These are phyloP conservation scores for Tiliqua scincoides DNA, from an alignment of 2,113 vertebrate species.

Conservation along the genomic window DNA sequence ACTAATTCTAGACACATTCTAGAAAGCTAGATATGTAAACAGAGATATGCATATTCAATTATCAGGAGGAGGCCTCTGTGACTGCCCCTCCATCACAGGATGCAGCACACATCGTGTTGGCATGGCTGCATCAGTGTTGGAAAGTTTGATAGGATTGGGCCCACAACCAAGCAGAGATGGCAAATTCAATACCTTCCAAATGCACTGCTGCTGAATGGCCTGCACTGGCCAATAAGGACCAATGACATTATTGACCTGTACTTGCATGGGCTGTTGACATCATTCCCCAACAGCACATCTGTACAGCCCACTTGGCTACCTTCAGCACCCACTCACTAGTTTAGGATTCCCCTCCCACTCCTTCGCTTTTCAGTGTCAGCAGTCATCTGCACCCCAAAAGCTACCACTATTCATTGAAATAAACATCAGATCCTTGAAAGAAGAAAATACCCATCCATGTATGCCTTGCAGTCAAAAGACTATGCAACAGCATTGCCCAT, in stretches of 20 bases:
- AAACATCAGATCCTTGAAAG: not conserved
- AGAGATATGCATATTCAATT: no score
- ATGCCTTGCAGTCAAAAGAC: not conserved
- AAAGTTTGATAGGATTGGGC: no score
- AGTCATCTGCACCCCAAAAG: not conserved
- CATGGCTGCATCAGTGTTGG: no score
- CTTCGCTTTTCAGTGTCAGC: not conserved
- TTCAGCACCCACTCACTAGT: not conserved
- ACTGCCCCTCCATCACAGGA: no score
- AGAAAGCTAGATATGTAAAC: no score
- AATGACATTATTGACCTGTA: accelerated
- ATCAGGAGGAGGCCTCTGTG: no score
- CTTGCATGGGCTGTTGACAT: not conserved
- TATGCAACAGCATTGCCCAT: not conserved
- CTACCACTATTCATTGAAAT: not conserved
- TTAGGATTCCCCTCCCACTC: not conserved
- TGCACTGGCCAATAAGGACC: not conserved
- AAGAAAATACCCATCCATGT: not conserved
- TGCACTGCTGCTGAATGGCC: not conserved
- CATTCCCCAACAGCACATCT: not conserved
- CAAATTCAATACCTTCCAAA: not conserved
- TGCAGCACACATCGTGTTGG: no score
- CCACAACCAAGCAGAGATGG: no score
- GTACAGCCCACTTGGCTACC: not conserved
- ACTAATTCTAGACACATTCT: no score